Conservation (phyloP, 1,140 invertebrate genomes). For the Rhagoletis zephyria region DNA sequence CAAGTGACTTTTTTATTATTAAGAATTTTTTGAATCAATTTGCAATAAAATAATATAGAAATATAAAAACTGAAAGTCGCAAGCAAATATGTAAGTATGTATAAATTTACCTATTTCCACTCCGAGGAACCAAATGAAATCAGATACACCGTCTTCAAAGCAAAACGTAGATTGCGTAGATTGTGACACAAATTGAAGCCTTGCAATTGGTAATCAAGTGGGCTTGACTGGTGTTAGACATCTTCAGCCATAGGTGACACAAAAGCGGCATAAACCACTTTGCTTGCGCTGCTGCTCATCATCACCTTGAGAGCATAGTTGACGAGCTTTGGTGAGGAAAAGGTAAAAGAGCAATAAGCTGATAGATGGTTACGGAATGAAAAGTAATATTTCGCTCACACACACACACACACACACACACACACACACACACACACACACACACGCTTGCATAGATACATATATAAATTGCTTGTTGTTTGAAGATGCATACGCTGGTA, state of each 20-base stretch:
- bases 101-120: background rate
- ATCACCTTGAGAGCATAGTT: background rate
- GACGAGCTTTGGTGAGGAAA: background rate
- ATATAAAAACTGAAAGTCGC: too few species aligned
- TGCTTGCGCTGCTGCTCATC: too few species aligned
- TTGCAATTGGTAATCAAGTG: background rate
- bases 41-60: too few species aligned
- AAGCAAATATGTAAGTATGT: too few species aligned
- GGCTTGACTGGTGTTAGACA: background rate
- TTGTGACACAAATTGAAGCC: slow-evolving; percentile 1
- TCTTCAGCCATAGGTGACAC: background rate
- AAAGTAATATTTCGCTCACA: background rate
- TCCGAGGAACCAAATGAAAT: background rate
- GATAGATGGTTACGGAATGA: background rate
- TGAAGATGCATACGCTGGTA: background rate
- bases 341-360: background rate
- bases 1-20: too few species aligned
- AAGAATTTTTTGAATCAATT: too few species aligned
- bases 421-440: background rate
- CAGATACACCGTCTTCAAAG: background rate
- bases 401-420: background rate
- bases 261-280: background rate
- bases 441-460: background rate
- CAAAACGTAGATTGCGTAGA: background rate
- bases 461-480: too few species aligned